phyloP scores from a whole-genome alignment of 2,888 invertebrate species.

The Limnephilus marmoratus region DNA sequence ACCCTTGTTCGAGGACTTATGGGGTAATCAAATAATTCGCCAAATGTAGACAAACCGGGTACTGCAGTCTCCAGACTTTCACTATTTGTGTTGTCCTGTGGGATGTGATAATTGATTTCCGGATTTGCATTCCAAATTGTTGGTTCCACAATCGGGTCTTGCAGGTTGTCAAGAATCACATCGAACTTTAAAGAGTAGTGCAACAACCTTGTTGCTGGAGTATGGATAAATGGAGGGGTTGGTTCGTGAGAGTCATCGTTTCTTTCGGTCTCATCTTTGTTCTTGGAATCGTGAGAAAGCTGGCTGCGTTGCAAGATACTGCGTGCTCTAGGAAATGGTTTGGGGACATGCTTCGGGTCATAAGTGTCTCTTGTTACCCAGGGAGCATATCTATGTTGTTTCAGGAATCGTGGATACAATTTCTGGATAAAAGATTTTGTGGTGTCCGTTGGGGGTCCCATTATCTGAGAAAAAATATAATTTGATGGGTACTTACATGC shows the following conservation, averaged over 20 bases:
- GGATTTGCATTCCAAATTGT: not conserved
- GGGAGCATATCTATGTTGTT: not conserved
- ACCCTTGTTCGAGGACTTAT: not conserved
- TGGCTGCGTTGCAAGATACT: not conserved
- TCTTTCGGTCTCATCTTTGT: not conserved
- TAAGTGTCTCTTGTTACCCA: not conserved
- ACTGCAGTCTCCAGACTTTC: not conserved
- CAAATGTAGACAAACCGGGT: not conserved
- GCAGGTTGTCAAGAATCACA: not conserved
- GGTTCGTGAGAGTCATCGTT: not conserved
- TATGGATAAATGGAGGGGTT: not conserved
- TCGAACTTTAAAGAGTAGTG: not conserved
- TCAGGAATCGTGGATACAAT: not conserved
- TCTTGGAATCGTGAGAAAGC: not conserved
- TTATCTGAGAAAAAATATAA: not conserved
- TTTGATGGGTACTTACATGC: not conserved
- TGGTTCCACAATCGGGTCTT: not conserved
- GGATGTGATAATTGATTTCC: not conserved
- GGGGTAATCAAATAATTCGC: not conserved
- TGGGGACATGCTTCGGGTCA: not conserved
- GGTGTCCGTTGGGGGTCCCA: not conserved
- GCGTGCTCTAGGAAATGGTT: not conserved
- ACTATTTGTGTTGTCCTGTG: not conserved
- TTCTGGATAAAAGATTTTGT: not conserved
- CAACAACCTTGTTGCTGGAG: not conserved